These are phyloP conservation scores for Leptocoma aspasia DNA, from an alignment of 2,113 vertebrate genomes.

Conservation along the genomic window DNA sequence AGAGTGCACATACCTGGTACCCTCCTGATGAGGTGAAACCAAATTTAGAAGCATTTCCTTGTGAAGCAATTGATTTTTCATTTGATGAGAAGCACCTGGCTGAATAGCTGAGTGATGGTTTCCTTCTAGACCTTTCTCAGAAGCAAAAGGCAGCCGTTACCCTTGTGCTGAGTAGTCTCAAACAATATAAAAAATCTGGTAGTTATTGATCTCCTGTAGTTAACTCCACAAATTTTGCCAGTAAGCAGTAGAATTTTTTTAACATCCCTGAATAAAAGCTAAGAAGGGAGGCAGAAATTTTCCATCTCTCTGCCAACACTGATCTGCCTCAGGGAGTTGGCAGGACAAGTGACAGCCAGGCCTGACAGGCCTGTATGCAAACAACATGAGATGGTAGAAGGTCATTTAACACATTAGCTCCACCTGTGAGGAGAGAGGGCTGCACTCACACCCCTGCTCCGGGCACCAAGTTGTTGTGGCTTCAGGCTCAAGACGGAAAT, in stretches of 20 bases:
- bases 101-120: background rate
- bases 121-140: background rate
- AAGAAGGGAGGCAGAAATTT: background rate
- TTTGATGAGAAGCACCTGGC: background rate
- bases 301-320: background rate
- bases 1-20: background rate
- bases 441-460: fast-evolving
- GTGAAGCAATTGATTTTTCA: background rate
- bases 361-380: background rate
- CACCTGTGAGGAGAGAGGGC: background rate
- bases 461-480: background rate
- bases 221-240: background rate
- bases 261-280: background rate
- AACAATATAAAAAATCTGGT: background rate
- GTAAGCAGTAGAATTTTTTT: background rate
- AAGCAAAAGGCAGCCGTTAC: background rate
- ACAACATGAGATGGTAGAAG: background rate
- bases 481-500: background rate
- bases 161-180: background rate
- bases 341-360: background rate
- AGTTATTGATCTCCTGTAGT: background rate
- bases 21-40: background rate
- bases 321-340: background rate
- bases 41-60: background rate
- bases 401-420: background rate